These are phyloP conservation scores for Sycophila texana DNA, from an alignment of 2,888 invertebrate species.

Conservation along the genomic window DNA sequence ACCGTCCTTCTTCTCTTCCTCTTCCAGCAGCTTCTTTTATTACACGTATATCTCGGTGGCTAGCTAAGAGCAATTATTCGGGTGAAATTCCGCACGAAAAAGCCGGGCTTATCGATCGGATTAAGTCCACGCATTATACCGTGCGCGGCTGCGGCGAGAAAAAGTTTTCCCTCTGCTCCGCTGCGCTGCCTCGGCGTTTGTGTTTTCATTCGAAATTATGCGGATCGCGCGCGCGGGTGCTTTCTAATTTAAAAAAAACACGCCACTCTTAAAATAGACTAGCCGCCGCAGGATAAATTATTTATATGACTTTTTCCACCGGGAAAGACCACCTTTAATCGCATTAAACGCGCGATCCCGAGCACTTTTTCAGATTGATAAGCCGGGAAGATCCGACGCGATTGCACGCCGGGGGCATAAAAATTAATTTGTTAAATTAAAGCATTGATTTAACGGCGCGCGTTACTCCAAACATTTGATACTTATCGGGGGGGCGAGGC, in stretches of 20 bases:
- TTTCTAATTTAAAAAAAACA: slow-evolving; percentile 47
- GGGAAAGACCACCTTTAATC: too few species aligned
- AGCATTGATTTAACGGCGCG: too few species aligned
- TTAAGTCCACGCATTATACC: slow-evolving; percentile 20
- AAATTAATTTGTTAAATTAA: too few species aligned
- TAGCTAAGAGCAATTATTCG: neutral
- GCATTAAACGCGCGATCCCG: too few species aligned
- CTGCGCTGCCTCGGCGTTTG: neutral
- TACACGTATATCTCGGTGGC: neutral
- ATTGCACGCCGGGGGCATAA: too few species aligned
- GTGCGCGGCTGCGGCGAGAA: neutral
- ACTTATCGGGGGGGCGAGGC: too few species aligned
- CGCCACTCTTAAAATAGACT: slow-evolving; percentile 6
- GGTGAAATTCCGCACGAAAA: slow-evolving; percentile 28
- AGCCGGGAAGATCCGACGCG: too few species aligned
- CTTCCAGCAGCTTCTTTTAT: too few species aligned
- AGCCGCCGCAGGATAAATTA: neutral
- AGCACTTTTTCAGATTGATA: too few species aligned
- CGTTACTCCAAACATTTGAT: too few species aligned
- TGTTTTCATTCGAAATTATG: slow-evolving; percentile 30
- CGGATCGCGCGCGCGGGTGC: slow-evolving; percentile 5
- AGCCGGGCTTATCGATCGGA: slow-evolving; percentile 46
- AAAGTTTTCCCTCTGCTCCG: neutral
- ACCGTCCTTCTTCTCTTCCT: neutral
- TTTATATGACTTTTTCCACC: too few species aligned